Base-by-base conservation (phyloP, 2,888 invertebrate genomes). In the Pheosia tremula region DNA sequence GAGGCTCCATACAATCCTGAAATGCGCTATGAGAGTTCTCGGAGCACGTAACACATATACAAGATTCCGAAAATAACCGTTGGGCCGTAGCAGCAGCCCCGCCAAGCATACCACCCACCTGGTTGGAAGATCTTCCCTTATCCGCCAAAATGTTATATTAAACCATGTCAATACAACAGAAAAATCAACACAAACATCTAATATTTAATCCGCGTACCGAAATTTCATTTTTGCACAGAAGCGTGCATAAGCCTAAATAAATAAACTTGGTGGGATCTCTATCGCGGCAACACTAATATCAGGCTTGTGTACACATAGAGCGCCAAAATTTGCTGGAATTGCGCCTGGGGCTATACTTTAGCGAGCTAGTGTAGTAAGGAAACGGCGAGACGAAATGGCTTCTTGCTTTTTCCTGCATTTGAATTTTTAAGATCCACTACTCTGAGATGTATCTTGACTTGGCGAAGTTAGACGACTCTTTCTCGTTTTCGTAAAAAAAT, bases 201-300 rank as follows among this genome's bases (percentile, higher is more conserved):
- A 24, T 3, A 8, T 43, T 43, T 8, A 41, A 41, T 41, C 36
- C 53, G 7, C 62, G 60, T 57, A 53, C 41, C 63, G 58, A 63
- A 77, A 68, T 64, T 69, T 75, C 67, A 79, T 77, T 78, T 78
- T 79, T 79, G 67, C 67, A 63, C 68, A 68, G 67, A 69, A 68
- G 61, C 56, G 60, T 70, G 71, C 73, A 69, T 74, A 78, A 71
- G 71, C 72, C 74, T 78, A 79, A 80, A 82, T 79, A 83, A 83
- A 83, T 82, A 84, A 77, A 64, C 72, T 74, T 68, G 62, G 68
- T 66, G 66, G 63, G 71, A 71, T 67, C 71, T 71, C 75, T 77
- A 77, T 77, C 75, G 79, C 71, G 76, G 76, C 75, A 77, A 76
- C 84, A 83, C 84, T 86, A 85, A 86, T 86, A 86, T 84, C 82